Evolutionary conservation across 2,888 invertebrate genomes (phyloP), one percentile per base, ranked within the genome.

Genomic region (Microctonus aethiopoides): DNA sequence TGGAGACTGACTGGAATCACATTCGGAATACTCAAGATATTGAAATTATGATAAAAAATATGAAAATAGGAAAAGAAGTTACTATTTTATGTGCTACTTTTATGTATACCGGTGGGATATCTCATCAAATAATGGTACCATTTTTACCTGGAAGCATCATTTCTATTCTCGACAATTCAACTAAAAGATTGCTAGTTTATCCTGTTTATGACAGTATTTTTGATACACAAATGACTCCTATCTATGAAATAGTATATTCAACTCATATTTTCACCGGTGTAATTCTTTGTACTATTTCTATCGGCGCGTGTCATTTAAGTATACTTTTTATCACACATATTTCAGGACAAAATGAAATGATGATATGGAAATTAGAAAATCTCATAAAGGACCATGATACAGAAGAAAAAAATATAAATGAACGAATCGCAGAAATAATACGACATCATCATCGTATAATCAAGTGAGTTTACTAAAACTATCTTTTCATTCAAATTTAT

Each of bases 291-390:
- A 75, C 73, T 6, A 72, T 78, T 1, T 76, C 74, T 2, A 71
- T 74, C 3, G 75, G 72, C 1, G 71, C 68, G 0, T 81, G 77
- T 67, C 74, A 77, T 39, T 41, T 80, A 0, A 75, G 78, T 1
- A 77, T 77, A 1, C 67, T 74, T 13, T 78, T 79, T 3, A 80
- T 79, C 1, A 73, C 73, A 0, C 81, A 81, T 64, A 68, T 70
- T 3, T 78, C 77, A 29, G 79, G 79, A 5, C 80, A 79, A 46
- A 61, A 78, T 1, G 57, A 78, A 41, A 73, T 81, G n/a, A 72
- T 76, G 2, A 68, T 72, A 13, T 59, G 65, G 3, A 72, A 71
- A 9, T 67, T 77, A 10, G 68, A 72, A 11, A 70, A 16, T 7
- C 32, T 76, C 41, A 34, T 63, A 16, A 7, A 51, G 24, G 29